A percentile compares a stretch with the other conserved stretches of the same genome.
phyloP scores from a whole-genome alignment of 2,113 vertebrate species.

The Corythaixoides concolor region DNA sequence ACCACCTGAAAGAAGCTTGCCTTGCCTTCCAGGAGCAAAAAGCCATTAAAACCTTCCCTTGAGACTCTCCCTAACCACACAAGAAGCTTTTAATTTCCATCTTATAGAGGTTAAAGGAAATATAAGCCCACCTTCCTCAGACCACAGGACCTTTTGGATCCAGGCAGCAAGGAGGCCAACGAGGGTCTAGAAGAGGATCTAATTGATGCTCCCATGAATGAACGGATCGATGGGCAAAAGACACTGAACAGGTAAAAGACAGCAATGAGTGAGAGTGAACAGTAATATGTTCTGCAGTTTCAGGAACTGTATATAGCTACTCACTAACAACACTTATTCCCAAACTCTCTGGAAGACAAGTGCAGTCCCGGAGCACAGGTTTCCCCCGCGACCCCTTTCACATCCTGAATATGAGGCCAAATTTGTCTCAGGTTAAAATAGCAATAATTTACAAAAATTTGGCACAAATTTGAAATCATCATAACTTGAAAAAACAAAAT shows the following conservation, averaged over 20 bases:
- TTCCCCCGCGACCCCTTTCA: background rate
- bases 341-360: background rate
- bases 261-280: background rate
- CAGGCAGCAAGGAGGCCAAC: background rate
- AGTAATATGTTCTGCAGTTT: background rate
- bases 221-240: background rate
- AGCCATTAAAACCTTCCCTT: background rate
- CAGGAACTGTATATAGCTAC: background rate
- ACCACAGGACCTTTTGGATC: background rate
- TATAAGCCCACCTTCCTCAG: background rate
- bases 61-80: background rate
- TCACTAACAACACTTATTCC: background rate
- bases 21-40: background rate
- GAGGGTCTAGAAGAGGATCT: background rate
- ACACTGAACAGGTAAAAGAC: background rate
- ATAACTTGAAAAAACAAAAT: background rate
- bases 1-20: background rate
- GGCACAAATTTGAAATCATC: background rate
- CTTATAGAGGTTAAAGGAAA: background rate
- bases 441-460: background rate
- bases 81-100: background rate
- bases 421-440: background rate
- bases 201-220: fast-evolving
- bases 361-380: background rate
- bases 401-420: fast-evolving